Percentiles rank a stretch among this genome's conserved stretches.
Conservation (phyloP, 2,888 invertebrate species). For the Rhabditoides inermis region DNA sequence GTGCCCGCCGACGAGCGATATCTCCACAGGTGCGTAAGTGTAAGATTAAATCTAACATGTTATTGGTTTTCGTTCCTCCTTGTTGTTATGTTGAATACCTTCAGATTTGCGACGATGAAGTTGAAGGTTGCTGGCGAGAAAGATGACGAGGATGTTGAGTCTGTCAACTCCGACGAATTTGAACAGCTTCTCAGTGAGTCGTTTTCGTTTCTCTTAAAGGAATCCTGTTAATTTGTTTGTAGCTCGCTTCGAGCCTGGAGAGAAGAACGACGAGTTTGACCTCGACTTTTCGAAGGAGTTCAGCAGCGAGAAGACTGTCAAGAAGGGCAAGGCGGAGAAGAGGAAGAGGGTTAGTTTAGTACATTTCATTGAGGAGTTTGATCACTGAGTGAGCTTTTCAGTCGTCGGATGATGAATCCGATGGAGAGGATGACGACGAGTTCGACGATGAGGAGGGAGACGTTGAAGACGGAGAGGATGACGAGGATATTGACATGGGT, state of each 20-base stretch:
- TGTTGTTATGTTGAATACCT: neutral
- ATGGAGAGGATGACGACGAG: neutral
- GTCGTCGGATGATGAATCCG: neutral
- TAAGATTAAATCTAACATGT: neutral
- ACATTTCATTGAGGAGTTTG: no score
- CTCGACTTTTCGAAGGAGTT: slow-evolving; percentile 63
- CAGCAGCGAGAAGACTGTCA: slow-evolving; percentile 39
- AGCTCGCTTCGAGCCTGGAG: slow-evolving; percentile 55
- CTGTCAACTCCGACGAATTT: slow-evolving; percentile 72
- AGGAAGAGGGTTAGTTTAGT: no score
- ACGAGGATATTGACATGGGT: neutral
- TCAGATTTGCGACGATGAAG: slow-evolving; percentile 5
- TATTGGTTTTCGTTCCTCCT: neutral
- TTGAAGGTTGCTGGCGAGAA: slow-evolving; percentile 12
- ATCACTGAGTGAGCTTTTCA: no score
- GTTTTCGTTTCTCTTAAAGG: neutral
- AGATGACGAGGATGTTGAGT: slow-evolving; percentile 63
- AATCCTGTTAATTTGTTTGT: neutral
- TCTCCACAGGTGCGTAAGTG: slow-evolving; percentile 61
- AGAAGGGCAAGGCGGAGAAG: no score
- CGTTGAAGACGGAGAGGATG: neutral
- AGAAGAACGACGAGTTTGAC: slow-evolving; percentile 57
- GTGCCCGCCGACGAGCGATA: slow-evolving; percentile 86
- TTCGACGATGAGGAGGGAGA: neutral
- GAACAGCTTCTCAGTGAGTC: slow-evolving; percentile 62